phyloP scores from a whole-genome alignment of 2,888 invertebrate genomes.

The Euspilapteryx auroguttella region DNA sequence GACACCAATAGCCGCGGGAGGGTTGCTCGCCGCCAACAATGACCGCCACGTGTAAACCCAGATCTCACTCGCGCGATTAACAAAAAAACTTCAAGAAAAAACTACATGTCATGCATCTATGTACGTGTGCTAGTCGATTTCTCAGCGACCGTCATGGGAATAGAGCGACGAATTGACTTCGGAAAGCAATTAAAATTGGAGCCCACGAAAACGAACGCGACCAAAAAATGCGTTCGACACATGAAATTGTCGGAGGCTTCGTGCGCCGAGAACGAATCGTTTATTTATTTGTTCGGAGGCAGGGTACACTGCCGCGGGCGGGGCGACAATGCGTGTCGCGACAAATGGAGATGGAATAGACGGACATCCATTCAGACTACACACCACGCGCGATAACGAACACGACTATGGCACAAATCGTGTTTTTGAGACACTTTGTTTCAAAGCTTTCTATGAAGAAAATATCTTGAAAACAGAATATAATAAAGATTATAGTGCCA shows the following conservation, averaged over 20 bases:
- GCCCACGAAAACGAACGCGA: constrained; percentile 27
- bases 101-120: constrained; percentile 59
- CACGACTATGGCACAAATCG: no score
- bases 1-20: constrained; percentile 7
- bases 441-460: no score
- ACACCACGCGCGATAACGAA: no score
- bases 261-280: constrained; percentile 20
- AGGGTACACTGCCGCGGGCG: no score
- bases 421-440: no score
- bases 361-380: no score
- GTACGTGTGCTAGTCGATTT: constrained; percentile 58
- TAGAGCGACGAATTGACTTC: constrained; percentile 49
- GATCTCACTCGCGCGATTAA: constrained; percentile 48
- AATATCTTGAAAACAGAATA: no score
- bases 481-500: no score
- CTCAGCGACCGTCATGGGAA: constrained; percentile 56
- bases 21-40: constrained; percentile 23
- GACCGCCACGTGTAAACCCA: constrained; percentile 37
- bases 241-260: constrained; percentile 24
- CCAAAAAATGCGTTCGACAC: constrained; percentile 38
- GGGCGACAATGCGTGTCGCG: no score
- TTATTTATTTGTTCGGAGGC: constrained; percentile 14
- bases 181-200: constrained; percentile 56
- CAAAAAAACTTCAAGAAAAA: constrained; percentile 42
- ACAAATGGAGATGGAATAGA: no score